Evolutionary conservation across 2,797 vertebrate species (phyloP).

Genomic region (Xiphophorus birchmanni): DNA sequence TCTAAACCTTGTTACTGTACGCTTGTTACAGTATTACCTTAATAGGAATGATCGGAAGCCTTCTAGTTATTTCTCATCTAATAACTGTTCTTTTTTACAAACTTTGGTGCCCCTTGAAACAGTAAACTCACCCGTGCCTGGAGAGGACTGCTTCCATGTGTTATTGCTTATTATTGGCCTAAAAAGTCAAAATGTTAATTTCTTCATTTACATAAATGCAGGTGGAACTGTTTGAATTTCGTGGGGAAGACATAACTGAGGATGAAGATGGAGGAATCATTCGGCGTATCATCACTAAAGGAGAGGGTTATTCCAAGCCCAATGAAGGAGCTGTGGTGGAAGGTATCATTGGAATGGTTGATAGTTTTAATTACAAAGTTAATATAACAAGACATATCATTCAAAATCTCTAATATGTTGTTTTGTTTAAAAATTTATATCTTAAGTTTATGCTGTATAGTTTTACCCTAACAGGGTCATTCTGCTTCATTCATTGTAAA

Average conservation of each 20-base stretch:
- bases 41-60: background rate
- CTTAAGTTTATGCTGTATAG: background rate
- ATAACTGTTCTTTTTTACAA: background rate
- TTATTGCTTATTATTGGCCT: background rate
- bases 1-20: background rate
- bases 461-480: background rate
- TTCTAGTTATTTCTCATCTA: background rate
- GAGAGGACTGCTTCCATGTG: background rate
- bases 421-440: background rate
- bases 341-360: slow-evolving; percentile 71
- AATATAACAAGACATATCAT: background rate
- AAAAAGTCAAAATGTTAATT: slow-evolving; percentile 3
- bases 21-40: background rate
- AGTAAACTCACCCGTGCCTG: background rate
- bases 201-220: slow-evolving; percentile 50
- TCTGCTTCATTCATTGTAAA: background rate
- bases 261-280: slow-evolving; percentile 95
- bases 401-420: background rate
- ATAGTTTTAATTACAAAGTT: background rate
- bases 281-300: slow-evolving; percentile 89
- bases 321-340: slow-evolving; percentile 93
- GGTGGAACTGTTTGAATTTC: slow-evolving; percentile 96
- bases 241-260: slow-evolving; percentile 91
- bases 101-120: background rate
- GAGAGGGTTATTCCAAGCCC: slow-evolving; percentile 92